A percentile compares a stretch with the other conserved stretches of the same genome.
phyloP scores from a whole-genome alignment of 2,113 vertebrate genomes.

The human region DNA sequence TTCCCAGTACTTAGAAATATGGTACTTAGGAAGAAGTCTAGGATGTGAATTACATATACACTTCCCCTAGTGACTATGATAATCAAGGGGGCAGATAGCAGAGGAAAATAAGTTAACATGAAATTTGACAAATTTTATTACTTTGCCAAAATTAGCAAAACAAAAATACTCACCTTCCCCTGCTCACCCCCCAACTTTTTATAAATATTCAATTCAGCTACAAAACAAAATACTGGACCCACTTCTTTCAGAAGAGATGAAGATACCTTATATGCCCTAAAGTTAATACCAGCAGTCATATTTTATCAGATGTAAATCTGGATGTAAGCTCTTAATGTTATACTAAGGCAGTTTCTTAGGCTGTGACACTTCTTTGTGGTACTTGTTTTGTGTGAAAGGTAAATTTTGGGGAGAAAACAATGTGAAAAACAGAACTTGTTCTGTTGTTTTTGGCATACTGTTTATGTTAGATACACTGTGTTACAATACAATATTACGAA shows the following conservation, averaged over 20 bases:
- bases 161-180: not conserved
- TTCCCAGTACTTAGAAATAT: not conserved
- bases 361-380: constrained; percentile 32
- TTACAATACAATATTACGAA: not conserved
- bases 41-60: not conserved
- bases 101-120: not conserved
- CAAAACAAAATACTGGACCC: constrained; percentile 21
- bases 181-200: not conserved
- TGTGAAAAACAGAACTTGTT: not conserved
- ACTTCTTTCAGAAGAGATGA: constrained; percentile 56
- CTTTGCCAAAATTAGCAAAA: not conserved
- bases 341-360: constrained; percentile 32
- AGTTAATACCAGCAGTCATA: not conserved
- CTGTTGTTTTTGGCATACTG: not conserved
- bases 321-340: not conserved
- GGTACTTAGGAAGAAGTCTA: not conserved
- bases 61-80: not conserved
- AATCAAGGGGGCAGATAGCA: not conserved
- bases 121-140: not conserved
- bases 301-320: not conserved
- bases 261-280: constrained; percentile 3
- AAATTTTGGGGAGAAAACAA: not conserved
- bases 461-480: not conserved
- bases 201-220: constrained; percentile 5
- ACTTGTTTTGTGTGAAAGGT: constrained; percentile 54